Percentiles rank a stretch among this genome's conserved stretches.
These are phyloP conservation scores for Myopa testacea DNA, from an alignment of 2,888 invertebrate genomes.

Conservation along the genomic window DNA sequence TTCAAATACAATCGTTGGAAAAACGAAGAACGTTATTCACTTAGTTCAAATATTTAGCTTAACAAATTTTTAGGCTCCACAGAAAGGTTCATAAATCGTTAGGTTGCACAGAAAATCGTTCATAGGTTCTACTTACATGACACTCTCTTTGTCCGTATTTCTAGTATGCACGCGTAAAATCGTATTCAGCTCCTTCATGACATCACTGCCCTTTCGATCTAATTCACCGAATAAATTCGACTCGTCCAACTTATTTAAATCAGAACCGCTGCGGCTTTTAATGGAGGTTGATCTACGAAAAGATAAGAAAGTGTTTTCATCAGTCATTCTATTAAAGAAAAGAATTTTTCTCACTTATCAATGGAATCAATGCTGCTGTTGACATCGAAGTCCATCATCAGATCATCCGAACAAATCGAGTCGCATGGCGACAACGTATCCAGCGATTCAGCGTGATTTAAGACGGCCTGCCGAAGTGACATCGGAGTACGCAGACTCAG, in stretches of 20 bases:
- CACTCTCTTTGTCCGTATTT: conserved; percentile 62
- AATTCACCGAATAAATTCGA: conserved; percentile 69
- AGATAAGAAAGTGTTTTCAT: not conserved
- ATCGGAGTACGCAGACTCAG: conserved; percentile 67
- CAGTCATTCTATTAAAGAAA: not conserved
- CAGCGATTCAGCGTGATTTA: conserved; percentile 77
- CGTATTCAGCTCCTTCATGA: conserved; percentile 72
- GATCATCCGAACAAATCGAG: conserved; percentile 87
- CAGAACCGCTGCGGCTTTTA: conserved; percentile 68
- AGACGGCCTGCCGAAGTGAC: conserved; percentile 64
- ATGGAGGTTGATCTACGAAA: conserved; percentile 59
- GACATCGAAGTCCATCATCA: conserved; percentile 86
- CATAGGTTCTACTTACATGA: conserved; percentile 52
- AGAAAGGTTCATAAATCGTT: too few relatives aligned
- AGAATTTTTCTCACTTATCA: conserved; percentile 57
- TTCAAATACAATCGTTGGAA: too few relatives aligned
- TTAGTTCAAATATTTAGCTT: too few relatives aligned
- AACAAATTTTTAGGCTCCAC: too few relatives aligned
- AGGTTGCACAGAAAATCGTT: too few relatives aligned
- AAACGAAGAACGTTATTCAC: too few relatives aligned
- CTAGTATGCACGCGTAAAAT: conserved; percentile 68
- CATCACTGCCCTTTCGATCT: conserved; percentile 70
- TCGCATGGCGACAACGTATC: conserved; percentile 87
- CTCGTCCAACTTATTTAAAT: conserved; percentile 70
- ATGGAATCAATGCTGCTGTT: conserved; percentile 69